Evolutionary conservation across 2,113 vertebrate species (phyloP), one percentile per base, ranked within the genome.

Genomic region (Anoplopoma fimbria): DNA sequence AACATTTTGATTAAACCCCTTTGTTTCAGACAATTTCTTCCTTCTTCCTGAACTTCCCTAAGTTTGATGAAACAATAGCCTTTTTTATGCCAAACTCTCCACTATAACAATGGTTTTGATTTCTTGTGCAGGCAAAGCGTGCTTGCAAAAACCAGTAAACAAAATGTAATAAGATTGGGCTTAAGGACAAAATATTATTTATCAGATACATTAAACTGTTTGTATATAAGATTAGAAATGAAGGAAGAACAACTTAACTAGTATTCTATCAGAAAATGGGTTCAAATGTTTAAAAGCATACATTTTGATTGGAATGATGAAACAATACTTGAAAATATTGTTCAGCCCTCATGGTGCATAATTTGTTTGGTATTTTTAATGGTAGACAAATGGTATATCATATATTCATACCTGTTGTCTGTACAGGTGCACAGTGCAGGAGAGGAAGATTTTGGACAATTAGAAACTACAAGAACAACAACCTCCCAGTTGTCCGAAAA

Each of bases 341-440:
- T 64, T 65, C 2, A 45, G 57, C 27, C 47, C 4, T 0, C 8
- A 38, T 36, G 13, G 23, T 74, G 7, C 29, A 40, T 7, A 0
- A 9, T 57, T 57, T 57, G 13, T 10, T 4, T 55, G 53, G 23
- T 55, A 12, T 25, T 15, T 45, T 45, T 53, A 4, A 19, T 61
- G 1, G 47, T 5, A 9, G 68, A 45, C 29, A 64, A 63, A 61
- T 10, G 23, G 21, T 33, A 1, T 19, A 75, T 57, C 60, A 77
- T 60, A 51, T 12, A 13, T 33, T 31, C 9, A 21, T 47, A 23
- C 1, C 7, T 65, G 1, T 60, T 81, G 17, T 87, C 36, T 74
- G 53, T 9, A 53, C 29, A 96, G 95, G 90, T 96, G 19, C 86
- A 92, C 12, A 95, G 94, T 79, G 93, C 90, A 53, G 95, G 89